Conservation (phyloP, 2,797 vertebrate genomes). For the Kryptopterus vitreolus region DNA sequence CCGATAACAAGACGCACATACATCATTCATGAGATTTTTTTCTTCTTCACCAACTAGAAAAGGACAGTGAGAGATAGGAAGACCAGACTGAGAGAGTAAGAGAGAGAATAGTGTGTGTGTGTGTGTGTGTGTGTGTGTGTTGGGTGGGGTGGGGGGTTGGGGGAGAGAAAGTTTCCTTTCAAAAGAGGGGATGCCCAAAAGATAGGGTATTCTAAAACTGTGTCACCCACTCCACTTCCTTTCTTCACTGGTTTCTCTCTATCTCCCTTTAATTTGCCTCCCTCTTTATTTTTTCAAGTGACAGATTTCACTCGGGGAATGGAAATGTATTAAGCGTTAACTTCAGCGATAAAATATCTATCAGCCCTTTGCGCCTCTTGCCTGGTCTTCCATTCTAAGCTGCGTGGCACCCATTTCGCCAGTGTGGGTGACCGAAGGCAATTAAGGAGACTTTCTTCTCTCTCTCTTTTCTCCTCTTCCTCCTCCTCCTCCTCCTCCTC, state of each 20-base stretch:
- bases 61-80: slow-evolving; percentile 75
- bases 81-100: slow-evolving; percentile 70
- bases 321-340: slow-evolving; percentile 98
- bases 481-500: slow-evolving; percentile 46
- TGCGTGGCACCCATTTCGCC: slow-evolving; percentile 83
- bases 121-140: slow-evolving; percentile 65
- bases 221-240: slow-evolving; percentile 78
- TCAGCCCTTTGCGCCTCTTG: slow-evolving; percentile 71
- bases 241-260: slow-evolving; percentile 71
- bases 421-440: slow-evolving; percentile 84
- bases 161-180: slow-evolving; percentile 83
- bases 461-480: slow-evolving; percentile 14
- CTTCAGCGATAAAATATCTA: slow-evolving; percentile 95
- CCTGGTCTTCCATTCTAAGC: slow-evolving; percentile 80
- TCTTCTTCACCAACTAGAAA: slow-evolving; percentile 65
- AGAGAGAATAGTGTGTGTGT: slow-evolving; percentile 60
- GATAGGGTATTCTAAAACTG: slow-evolving; percentile 89
- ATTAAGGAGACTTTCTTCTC: slow-evolving; percentile 76
- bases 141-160: too few species aligned
- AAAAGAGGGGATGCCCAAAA: slow-evolving; percentile 92
- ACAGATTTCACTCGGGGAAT: slow-evolving; percentile 97
- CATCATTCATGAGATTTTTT: slow-evolving; percentile 99
- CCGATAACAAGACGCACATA: slow-evolving; percentile 99
- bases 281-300: slow-evolving; percentile 84
- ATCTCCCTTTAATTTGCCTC: slow-evolving; percentile 85